A percentile compares a stretch with the other conserved stretches of the same genome.
Conservation (phyloP, 2,888 invertebrate species). For the Cancer borealis region DNA sequence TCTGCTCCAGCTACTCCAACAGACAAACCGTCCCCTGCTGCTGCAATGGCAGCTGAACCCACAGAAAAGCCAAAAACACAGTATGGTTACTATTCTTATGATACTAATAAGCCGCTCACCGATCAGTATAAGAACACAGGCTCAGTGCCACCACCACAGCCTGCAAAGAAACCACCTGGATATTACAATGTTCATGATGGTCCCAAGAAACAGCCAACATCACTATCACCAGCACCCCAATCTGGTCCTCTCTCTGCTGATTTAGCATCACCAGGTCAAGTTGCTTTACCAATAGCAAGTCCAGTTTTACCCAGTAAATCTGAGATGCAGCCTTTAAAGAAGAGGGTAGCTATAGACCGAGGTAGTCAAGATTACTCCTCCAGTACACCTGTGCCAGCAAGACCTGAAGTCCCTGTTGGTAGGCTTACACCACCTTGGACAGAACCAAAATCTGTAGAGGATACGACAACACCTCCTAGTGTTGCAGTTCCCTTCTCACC, state of each 20-base stretch:
- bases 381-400: constrained; percentile 47
- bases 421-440: constrained; percentile 62
- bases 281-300: constrained; percentile 60
- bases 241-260: constrained; percentile 56
- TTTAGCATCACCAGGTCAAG: constrained; percentile 64
- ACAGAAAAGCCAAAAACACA: constrained; percentile 71
- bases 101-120: constrained; percentile 77
- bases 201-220: constrained; percentile 65
- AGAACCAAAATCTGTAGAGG: constrained; percentile 68
- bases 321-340: constrained; percentile 72
- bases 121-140: constrained; percentile 76
- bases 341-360: constrained; percentile 68
- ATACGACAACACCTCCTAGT: constrained; percentile 54
- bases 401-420: constrained; percentile 46
- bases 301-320: constrained; percentile 63
- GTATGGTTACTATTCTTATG: constrained; percentile 76
- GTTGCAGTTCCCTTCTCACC: constrained; percentile 64
- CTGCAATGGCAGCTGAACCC: constrained; percentile 57
- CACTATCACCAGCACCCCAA: constrained; percentile 64
- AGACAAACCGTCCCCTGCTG: constrained; percentile 73
- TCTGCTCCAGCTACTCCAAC: constrained; percentile 77
- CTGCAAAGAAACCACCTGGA: constrained; percentile 68
- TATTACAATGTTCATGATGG: constrained; percentile 67
- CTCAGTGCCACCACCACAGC: constrained; percentile 62
- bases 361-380: constrained; percentile 60